Evolutionary conservation across 2,797 vertebrate genomes (phyloP), one percentile per base, ranked within the genome.

Genomic region (Cynodonichthys magdalenae): DNA sequence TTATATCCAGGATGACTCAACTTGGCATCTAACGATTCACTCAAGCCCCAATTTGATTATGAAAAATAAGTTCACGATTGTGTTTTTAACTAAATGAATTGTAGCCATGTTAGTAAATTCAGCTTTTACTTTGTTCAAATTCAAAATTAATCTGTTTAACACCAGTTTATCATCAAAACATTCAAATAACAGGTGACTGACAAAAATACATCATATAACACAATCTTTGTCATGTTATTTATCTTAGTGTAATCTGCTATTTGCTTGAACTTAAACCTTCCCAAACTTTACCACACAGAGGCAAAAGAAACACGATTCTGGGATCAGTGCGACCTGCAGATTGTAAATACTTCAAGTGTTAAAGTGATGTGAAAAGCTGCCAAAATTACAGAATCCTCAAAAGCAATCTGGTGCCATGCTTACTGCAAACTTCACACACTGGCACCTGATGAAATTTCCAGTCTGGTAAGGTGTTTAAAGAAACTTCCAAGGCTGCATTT

Each of bases 361-460:
- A 66, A 41, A 44, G 55, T 20, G 62, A 34, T 5, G 56, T 50
- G 53, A 66, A 67, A 46, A 15, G 4, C 34, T 49, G 65, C 48
- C 63, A 69, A 20, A 46, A 64, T 28, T 12, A 58, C 36, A 57
- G 19, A 34, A 54, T 69, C 57, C 74, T 29, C 56, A 51, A 56
- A 54, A 11, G n/a, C 34, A 59, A 27, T 36, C 74, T 83, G 49
- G 89, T 86, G 81, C 90, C 82, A 82, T 81, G 81, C 81, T 70
- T 39, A 71, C 36, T 66, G 24, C 71, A 65, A 80, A 76, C 84
- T 57, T 50, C 11, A 60, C 44, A 75, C 74, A 71, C 53, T 52
- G 18, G 1, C 58, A 54, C 65, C 53, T 36, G 34, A 9, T 12
- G 6, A 60, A 61, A 75, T 53, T 48, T 66, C 61, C 74, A 63